Evolutionary conservation across 2,888 invertebrate species (phyloP).

Genomic region (Aradus depressus): DNA sequence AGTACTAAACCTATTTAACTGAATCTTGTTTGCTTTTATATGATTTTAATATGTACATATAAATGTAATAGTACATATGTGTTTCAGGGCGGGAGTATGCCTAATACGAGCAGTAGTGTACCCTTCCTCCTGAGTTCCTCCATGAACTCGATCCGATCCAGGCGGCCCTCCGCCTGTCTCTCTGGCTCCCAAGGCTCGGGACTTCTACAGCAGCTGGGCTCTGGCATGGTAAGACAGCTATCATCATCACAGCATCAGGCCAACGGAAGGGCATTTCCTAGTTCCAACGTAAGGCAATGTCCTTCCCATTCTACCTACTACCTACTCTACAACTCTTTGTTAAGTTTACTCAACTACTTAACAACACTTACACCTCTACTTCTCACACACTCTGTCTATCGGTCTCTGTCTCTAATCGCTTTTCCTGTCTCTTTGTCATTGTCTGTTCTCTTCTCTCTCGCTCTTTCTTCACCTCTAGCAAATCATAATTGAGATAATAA

Average conservation of each 20-base stretch:
- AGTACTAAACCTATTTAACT: too few relatives aligned
- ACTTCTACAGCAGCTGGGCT: conserved; percentile 76
- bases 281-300: conserved; percentile 41
- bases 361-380: too few relatives aligned
- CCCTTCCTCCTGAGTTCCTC: conserved; percentile 72
- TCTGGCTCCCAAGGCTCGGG: conserved; percentile 62
- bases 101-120: conserved; percentile 79
- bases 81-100: conserved; percentile 74
- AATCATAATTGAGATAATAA: too few relatives aligned
- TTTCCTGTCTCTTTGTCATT: too few relatives aligned
- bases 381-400: too few relatives aligned
- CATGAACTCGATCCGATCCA: conserved; percentile 63
- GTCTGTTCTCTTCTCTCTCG: background rate
- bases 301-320: conserved; percentile 30
- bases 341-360: too few relatives aligned
- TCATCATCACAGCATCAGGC: conserved; percentile 43
- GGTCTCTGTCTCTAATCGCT: too few relatives aligned
- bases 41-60: background rate
- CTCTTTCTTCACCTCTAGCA: background rate
- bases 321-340: conserved; percentile 21
- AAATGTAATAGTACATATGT: background rate
- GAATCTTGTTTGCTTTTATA: too few relatives aligned
- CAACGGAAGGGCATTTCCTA: conserved; percentile 44
- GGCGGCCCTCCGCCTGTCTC: conserved; percentile 60
- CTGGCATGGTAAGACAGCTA: conserved; percentile 85